Evolutionary conservation across 2,888 invertebrate species (phyloP).

Genomic region (Acrobasis repandana): DNA sequence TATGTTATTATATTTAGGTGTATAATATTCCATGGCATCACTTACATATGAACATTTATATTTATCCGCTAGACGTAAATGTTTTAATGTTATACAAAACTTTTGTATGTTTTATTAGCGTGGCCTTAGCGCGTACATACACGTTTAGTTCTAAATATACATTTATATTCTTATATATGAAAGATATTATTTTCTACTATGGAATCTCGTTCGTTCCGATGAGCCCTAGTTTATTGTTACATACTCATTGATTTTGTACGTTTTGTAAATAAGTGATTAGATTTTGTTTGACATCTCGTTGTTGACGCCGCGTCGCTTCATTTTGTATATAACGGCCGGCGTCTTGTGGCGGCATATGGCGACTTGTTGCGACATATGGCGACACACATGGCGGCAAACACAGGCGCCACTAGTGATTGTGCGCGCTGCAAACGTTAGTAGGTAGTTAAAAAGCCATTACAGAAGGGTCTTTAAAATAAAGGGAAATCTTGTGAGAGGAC

Average conservation of each 20-base stretch:
- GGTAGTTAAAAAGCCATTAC: background rate
- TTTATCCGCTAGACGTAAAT: conserved; percentile 21
- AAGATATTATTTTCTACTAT: conserved; percentile 40
- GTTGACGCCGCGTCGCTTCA: conserved; percentile 27
- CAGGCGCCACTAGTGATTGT: background rate
- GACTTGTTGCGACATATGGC: background rate
- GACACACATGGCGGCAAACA: no score
- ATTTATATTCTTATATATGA: conserved; percentile 32
- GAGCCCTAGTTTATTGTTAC: conserved; percentile 48
- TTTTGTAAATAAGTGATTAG: conserved; percentile 64
- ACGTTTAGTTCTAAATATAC: conserved; percentile 33
- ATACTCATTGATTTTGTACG: conserved; percentile 57
- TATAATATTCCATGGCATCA: conserved; percentile 31
- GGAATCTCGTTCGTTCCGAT: conserved; percentile 47
- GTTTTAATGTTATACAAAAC: conserved; percentile 13
- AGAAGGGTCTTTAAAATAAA: background rate
- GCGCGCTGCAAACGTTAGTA: background rate
- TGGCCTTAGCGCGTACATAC: conserved; percentile 22
- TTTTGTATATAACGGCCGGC: conserved; percentile 22
- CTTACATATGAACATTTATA: conserved; percentile 20
- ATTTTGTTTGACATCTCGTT: conserved; percentile 60
- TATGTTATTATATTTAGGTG: conserved; percentile 11
- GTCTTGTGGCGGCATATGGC: background rate
- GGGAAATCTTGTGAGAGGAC: no score
- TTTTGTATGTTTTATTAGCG: conserved; percentile 15